phyloP scores from a whole-genome alignment of 2,888 invertebrate species.

The Sphaerolaimus hirsutus region DNA sequence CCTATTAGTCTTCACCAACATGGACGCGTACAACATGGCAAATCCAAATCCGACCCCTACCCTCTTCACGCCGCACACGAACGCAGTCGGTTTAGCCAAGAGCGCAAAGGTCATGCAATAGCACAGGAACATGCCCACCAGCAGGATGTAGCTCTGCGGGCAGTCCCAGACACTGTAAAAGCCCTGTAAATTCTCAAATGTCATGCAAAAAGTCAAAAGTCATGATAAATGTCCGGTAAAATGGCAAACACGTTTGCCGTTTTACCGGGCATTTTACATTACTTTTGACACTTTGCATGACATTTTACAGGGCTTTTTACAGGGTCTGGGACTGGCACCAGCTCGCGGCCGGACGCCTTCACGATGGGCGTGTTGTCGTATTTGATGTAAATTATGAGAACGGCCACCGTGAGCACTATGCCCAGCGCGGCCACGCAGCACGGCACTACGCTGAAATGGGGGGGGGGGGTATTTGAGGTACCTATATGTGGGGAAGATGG shows the following conservation, averaged over 20 bases:
- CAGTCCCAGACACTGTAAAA: no score
- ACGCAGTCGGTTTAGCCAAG: slow-evolving; percentile 41
- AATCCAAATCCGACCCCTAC: slow-evolving; percentile 41
- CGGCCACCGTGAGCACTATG: slow-evolving; percentile 30
- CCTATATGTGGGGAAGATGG: no score
- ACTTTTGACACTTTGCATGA: no score
- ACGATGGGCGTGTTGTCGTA: slow-evolving; percentile 43
- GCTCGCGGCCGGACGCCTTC: slow-evolving; percentile 48
- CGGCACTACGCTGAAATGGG: slow-evolving; percentile 39
- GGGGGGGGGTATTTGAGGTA: no score
- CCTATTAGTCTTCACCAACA: slow-evolving; percentile 49
- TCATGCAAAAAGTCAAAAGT: slow-evolving; percentile 39
- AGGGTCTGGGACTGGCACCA: no score
- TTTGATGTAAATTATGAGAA: slow-evolving; percentile 37
- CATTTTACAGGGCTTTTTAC: no score
- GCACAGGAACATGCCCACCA: slow-evolving; percentile 43
- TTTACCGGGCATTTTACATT: no score
- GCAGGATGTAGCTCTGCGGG: slow-evolving; percentile 30
- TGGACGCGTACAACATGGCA: slow-evolving; percentile 47
- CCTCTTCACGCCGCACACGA: slow-evolving; percentile 39
- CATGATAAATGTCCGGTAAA: no score
- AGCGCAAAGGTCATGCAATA: slow-evolving; percentile 48
- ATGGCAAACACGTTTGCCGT: no score
- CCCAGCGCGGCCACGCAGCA: slow-evolving; percentile 35
- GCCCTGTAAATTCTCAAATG: no score